Evolutionary conservation across 2,888 invertebrate species (phyloP).

Genomic region (Oligia fasciuncula): DNA sequence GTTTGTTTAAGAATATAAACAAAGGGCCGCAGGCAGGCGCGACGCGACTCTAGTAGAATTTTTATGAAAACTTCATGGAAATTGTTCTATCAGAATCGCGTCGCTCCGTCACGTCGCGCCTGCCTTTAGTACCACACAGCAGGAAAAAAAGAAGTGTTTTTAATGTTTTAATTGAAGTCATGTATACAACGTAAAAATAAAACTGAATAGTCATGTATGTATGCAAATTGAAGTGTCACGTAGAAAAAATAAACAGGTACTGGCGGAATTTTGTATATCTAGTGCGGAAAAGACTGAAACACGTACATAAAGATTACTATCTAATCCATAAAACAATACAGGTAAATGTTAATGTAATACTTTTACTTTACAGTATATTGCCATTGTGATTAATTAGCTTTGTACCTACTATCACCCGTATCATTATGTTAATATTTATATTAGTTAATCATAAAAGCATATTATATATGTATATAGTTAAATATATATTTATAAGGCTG

Average conservation of each 20-base stretch:
- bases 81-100: background rate
- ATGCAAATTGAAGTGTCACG: background rate
- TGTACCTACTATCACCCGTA: slow-evolving; percentile 10
- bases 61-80: too few species aligned
- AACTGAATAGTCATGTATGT: background rate
- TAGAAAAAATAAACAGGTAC: background rate
- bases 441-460: slow-evolving; percentile 21
- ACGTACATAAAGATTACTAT: slow-evolving; percentile 6
- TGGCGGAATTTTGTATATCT: slow-evolving; percentile 3
- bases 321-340: slow-evolving; percentile 21
- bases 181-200: background rate
- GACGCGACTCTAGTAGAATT: too few species aligned
- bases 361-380: slow-evolving; percentile 4
- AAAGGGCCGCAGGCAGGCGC: background rate
- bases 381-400: slow-evolving; percentile 12
- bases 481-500: background rate
- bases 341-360: background rate
- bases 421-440: slow-evolving; percentile 22
- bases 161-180: background rate
- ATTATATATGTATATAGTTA: background rate
- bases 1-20: background rate
- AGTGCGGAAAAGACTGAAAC: slow-evolving; percentile 15
- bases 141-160: background rate
- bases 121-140: background rate
- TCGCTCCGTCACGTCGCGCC: background rate